Conservation (phyloP, 2,113 vertebrate genomes). For the Ia io region DNA sequence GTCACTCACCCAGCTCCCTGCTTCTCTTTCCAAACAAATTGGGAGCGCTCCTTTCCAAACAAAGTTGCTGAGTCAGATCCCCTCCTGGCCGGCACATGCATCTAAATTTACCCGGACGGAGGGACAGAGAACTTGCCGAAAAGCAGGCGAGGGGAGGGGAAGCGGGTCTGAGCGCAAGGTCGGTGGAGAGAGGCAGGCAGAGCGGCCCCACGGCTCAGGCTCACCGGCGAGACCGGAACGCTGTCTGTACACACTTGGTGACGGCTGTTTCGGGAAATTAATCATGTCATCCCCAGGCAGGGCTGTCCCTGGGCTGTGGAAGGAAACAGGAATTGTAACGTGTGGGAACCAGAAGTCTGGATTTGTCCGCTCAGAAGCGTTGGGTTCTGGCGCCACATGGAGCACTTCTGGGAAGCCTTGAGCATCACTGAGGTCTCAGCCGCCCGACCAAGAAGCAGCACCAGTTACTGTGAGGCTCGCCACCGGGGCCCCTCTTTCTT, state of each 20-base stretch:
- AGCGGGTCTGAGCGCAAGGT: background rate
- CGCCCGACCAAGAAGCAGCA: background rate
- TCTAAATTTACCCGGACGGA: background rate
- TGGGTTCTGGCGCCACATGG: background rate
- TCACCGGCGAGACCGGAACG: background rate
- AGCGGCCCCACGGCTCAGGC: background rate
- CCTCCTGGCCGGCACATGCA: background rate
- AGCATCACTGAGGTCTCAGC: background rate
- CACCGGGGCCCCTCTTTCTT: background rate
- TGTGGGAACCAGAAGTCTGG: background rate
- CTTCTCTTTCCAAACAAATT: background rate
- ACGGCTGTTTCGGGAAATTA: background rate
- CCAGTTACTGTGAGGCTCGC: background rate
- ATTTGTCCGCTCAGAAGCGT: background rate
- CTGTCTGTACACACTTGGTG: background rate
- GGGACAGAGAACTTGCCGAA: background rate
- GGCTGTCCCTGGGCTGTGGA: background rate
- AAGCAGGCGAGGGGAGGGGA: background rate
- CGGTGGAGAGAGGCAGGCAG: background rate
- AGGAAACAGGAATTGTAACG: background rate
- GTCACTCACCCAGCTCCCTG: background rate
- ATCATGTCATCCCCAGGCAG: background rate
- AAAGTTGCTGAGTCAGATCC: background rate
- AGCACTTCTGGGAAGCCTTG: background rate
- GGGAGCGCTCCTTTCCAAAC: background rate